Evolutionary conservation across 2,797 vertebrate genomes (phyloP), one percentile per base, ranked within the genome.

Genomic region (Crotalus adamanteus): DNA sequence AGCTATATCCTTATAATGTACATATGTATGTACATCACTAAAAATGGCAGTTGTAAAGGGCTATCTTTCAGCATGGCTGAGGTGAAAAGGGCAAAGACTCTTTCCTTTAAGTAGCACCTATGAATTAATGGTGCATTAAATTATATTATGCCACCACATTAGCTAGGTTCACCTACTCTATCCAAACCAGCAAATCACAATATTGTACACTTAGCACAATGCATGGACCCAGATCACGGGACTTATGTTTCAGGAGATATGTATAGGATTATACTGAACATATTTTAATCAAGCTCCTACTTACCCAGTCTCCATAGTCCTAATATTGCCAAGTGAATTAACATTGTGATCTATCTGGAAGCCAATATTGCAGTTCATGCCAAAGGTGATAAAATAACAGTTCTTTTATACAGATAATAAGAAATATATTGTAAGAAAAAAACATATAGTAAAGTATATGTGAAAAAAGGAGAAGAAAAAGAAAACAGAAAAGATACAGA

Each of bases 1-100:
- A 47, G 89, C 86, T 69, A 56, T 55, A 91, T 28, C 51, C 78
- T 28, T 0, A 0, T 56, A 91, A 63, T 25, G 26, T 31, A 53
- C 51, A 51, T 11, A 14, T 2, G 47, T 86, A 51, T 59, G 73
- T 22, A 25, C 8, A n/a, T 87, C 63, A 37, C 61, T 13, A 65
- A 59, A 60, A 69, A 59, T 60, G 53, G 12, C 25, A 9, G 18
- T 8, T 47, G 53, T 65, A 56, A 25, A 89, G 86, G 1, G 3
- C 7, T 61, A 3, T 13, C 13, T 59, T 87, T 87, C 26, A 87
- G 60, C 57, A 11, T 5, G 22, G 20, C 6, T 55, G 37, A 12
- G 55, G 12, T 87, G 63, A 55, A 59, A 61, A 18, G n/a, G 28
- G 53, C n/a, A 25, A 86, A 26, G 16, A 78, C 11, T 42, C 37